Conservation (phyloP, 2,888 invertebrate genomes). For the Rhodophaea formosa region DNA sequence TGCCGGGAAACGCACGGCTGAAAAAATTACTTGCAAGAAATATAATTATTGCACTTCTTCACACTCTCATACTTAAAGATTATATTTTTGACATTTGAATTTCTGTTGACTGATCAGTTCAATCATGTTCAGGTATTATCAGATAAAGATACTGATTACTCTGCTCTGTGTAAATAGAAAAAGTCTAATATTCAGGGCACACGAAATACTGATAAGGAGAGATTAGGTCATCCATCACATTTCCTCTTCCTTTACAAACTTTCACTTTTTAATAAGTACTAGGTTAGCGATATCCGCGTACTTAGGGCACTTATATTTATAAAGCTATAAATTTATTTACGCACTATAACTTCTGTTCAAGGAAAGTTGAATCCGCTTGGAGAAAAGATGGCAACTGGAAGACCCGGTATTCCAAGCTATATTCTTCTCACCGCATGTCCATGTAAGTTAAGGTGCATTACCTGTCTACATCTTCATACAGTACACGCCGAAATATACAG, state of each 20-base stretch:
- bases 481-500: no score
- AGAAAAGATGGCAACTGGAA: constrained; percentile 60
- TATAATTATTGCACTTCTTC: no score
- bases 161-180: neutral
- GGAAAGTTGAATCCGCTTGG: constrained; percentile 51
- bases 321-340: neutral
- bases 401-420: constrained; percentile 62
- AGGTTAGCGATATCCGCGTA: no score
- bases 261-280: no score
- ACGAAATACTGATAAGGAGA: neutral
- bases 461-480: no score
- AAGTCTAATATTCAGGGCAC: neutral
- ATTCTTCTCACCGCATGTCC: constrained; percentile 48
- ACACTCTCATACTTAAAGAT: no score
- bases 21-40: no score
- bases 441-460: constrained; percentile 40
- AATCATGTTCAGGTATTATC: neutral
- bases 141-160: neutral
- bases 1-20: no score
- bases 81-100: no score
- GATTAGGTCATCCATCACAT: neutral
- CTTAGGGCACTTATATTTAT: no score
- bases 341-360: constrained; percentile 34
- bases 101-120: no score
- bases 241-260: no score